Evolutionary conservation across 53 echinoderm and acorn worm species (phyloP), one percentile per base, ranked within the genome.

Genomic region (Temnopleurus reevesii): DNA sequence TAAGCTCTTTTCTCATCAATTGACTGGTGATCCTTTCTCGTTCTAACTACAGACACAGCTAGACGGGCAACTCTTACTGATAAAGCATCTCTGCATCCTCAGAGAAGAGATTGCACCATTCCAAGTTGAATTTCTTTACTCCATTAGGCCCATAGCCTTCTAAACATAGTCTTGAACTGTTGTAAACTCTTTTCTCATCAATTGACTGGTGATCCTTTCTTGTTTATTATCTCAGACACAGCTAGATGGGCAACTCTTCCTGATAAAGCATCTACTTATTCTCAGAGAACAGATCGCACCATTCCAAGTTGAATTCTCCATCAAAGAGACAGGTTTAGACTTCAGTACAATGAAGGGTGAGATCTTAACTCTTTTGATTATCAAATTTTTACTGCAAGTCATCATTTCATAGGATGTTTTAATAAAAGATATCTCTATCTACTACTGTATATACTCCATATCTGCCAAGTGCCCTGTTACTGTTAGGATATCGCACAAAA

Each of bases 61-160:
- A 1, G 95, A 98, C 81, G 98, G 94, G 8, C 81, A 90, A 43
- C 89, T 98, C 26, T 98, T 98, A 81, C 90, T 98, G 12, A 93
- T 98, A 58, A 98, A 98, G 51, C 98, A 98, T 79, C 89, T 98
- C 45, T 91, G 96, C 49, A 98, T 98, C 56, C 89, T 98, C 13
- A 77, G 98, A 83, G 98, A 98, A 34, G 95, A 98, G 91, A 98
- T 98, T 6, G 98, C 98, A 56, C 98, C 98, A 81, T 98, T 98
- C 85, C 98, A 98, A 45, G 98, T 98, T 31, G 98, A 98, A 45
- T 98, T 98, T n/a, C n/a, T n/a, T n/a, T n/a, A n/a, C n/a, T n/a
- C n/a, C n/a, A n/a, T n/a, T n/a, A n/a, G n/a, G n/a, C n/a, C n/a
- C n/a, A n/a, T n/a, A n/a, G n/a, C n/a, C n/a, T n/a, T n/a, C n/a